Evolutionary conservation across 2,113 vertebrate genomes (phyloP).

Genomic region (Callionymus lyra): DNA sequence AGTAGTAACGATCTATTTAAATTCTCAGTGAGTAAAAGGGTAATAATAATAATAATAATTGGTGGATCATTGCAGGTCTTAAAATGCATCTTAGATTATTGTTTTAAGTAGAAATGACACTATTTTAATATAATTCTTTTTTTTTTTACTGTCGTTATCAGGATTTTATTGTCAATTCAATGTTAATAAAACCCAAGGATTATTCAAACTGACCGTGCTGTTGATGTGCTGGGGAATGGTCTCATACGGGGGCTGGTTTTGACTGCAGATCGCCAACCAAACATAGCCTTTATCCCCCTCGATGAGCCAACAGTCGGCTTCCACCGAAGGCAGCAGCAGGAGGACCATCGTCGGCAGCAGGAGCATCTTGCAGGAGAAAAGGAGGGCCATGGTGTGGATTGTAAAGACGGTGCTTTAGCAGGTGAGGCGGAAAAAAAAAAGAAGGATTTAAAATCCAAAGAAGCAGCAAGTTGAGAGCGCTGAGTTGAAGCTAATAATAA

Average conservation of each 20-base stretch:
- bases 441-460: slow-evolving; percentile 9
- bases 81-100: not conserved
- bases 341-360: slow-evolving; percentile 42
- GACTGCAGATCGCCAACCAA: slow-evolving; percentile 98
- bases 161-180: too few relatives aligned
- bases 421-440: slow-evolving; percentile 13
- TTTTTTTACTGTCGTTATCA: too few relatives aligned
- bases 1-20: too few relatives aligned
- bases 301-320: slow-evolving; percentile 93
- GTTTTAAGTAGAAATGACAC: slow-evolving; percentile 1
- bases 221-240: slow-evolving; percentile 98
- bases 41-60: not conserved
- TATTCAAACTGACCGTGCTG: slow-evolving; percentile 75
- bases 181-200: not conserved
- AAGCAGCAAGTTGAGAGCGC: slow-evolving; percentile 12
- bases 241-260: slow-evolving; percentile 97
- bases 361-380: slow-evolving; percentile 18
- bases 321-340: slow-evolving; percentile 66
- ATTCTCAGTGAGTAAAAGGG: too few relatives aligned
- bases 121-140: too few relatives aligned
- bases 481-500: slow-evolving; percentile 5
- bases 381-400: slow-evolving; percentile 49
- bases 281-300: slow-evolving; percentile 97
- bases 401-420: slow-evolving; percentile 17
- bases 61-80: not conserved